These are phyloP conservation scores for Squalus acanthias DNA, from an alignment of 2,797 vertebrate species.

Conservation along the genomic window DNA sequence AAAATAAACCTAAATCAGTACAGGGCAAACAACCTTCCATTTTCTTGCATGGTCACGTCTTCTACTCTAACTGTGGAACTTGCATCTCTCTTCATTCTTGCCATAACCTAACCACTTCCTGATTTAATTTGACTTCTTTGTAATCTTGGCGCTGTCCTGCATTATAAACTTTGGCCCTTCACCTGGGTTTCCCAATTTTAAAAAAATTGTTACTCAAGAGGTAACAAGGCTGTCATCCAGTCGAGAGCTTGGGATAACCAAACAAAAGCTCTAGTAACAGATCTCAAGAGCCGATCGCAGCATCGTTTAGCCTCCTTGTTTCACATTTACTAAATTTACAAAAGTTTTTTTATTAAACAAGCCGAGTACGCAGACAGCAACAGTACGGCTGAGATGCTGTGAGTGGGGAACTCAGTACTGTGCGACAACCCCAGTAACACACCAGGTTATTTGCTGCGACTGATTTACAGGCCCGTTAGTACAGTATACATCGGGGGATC, in stretches of 20 bases:
- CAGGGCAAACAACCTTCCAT: not conserved
- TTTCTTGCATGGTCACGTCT: not conserved
- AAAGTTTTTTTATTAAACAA: not conserved
- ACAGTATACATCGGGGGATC: not conserved
- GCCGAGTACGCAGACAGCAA: not conserved
- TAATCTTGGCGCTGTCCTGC: not conserved
- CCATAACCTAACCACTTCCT: constrained; percentile 9
- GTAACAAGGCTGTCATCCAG: not conserved
- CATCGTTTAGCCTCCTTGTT: not conserved
- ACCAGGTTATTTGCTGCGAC: not conserved
- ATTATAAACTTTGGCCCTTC: not conserved
- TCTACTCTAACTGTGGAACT: not conserved
- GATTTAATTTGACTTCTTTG: not conserved
- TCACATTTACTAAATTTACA: not conserved
- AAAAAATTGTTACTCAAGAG: not conserved
- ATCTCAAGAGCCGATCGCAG: not conserved
- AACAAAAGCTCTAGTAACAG: not conserved
- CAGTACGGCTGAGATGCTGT: not conserved
- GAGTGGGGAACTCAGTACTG: not conserved
- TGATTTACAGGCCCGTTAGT: not conserved
- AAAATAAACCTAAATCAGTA: not conserved
- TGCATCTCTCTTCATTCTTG: not conserved
- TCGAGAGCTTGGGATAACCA: not conserved
- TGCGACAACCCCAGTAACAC: not conserved
- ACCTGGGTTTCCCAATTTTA: not conserved